Conservation (phyloP, 1,140 invertebrate genomes). For the Venturia canescens region DNA sequence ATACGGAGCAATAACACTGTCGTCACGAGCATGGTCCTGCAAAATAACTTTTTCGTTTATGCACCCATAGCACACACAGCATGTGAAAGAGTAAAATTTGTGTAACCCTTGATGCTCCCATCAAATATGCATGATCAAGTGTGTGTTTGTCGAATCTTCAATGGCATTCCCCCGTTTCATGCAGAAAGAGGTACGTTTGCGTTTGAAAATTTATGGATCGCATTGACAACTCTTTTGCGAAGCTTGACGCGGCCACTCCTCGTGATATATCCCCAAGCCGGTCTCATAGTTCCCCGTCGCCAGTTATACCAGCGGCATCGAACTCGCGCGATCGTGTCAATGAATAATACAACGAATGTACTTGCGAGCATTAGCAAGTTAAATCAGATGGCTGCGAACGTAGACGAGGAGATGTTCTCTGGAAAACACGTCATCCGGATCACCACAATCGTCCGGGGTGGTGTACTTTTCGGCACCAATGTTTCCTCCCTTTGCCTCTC, state of each 20-base stretch:
- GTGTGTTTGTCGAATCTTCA: not conserved
- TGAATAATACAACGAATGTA: slow-evolving; percentile 68
- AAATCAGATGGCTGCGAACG: slow-evolving; percentile 56
- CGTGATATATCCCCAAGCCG: not conserved
- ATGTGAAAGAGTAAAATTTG: not conserved
- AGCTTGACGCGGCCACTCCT: not conserved
- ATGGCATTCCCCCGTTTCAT: not conserved
- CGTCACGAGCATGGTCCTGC: not conserved
- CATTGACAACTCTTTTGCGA: not conserved
- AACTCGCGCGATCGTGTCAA: slow-evolving; percentile 47
- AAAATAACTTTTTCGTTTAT: not conserved
- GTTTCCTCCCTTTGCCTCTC: slow-evolving; percentile 8
- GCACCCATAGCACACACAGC: not conserved
- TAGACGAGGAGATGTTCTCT: slow-evolving; percentile 55
- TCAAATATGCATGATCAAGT: not conserved
- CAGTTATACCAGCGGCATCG: not conserved
- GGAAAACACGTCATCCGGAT: slow-evolving; percentile 53
- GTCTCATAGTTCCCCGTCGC: not conserved
- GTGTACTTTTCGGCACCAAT: slow-evolving; percentile 28
- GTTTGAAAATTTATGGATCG: not conserved
- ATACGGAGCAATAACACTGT: not conserved
- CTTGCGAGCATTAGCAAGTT: slow-evolving; percentile 64
- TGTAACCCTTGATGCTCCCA: not conserved
- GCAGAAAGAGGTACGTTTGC: not conserved
- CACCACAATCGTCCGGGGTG: slow-evolving; percentile 24